Percentiles rank a stretch among this genome's conserved stretches.
Conservation (phyloP, 2,797 vertebrate species). For the Diplodus puntazzo region DNA sequence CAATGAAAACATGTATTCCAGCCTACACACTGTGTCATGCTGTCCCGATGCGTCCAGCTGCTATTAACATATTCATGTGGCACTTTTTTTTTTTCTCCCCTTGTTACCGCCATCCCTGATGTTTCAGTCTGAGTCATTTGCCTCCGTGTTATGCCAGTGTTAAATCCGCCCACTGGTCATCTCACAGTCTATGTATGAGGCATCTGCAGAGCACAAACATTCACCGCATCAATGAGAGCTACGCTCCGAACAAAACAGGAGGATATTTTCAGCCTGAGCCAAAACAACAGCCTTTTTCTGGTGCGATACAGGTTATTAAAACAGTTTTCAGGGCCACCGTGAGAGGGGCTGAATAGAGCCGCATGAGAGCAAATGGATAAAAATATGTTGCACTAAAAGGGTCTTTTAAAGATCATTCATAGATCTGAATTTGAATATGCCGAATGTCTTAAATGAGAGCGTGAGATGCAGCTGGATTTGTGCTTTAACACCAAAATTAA, state of each 20-base stretch:
- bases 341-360: constrained; percentile 27
- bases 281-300: constrained; percentile 34
- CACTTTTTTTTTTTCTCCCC: constrained; percentile 10
- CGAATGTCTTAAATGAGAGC: neutral
- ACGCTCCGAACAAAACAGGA: constrained; percentile 30
- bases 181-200: constrained; percentile 65
- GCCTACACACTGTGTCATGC: constrained; percentile 25
- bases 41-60: constrained; percentile 12
- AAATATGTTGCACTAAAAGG: constrained; percentile 16
- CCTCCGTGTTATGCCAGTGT: constrained; percentile 61
- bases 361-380: constrained; percentile 7
- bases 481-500: neutral
- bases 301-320: constrained; percentile 33
- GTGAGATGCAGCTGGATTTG: neutral
- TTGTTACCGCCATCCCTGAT: constrained; percentile 52
- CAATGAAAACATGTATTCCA: constrained; percentile 21
- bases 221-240: constrained; percentile 58
- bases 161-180: constrained; percentile 73
- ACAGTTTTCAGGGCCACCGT: constrained; percentile 13
- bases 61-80: constrained; percentile 56
- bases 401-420: constrained; percentile 13
- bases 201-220: constrained; percentile 63
- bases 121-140: constrained; percentile 74
- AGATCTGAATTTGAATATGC: constrained; percentile 9
- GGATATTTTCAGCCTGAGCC: constrained; percentile 39